A percentile compares a stretch with the other conserved stretches of the same genome.
These are phyloP conservation scores for Anthopleura xanthogrammica DNA, from an alignment of 92 coral and sea anemone species.

Conservation along the genomic window DNA sequence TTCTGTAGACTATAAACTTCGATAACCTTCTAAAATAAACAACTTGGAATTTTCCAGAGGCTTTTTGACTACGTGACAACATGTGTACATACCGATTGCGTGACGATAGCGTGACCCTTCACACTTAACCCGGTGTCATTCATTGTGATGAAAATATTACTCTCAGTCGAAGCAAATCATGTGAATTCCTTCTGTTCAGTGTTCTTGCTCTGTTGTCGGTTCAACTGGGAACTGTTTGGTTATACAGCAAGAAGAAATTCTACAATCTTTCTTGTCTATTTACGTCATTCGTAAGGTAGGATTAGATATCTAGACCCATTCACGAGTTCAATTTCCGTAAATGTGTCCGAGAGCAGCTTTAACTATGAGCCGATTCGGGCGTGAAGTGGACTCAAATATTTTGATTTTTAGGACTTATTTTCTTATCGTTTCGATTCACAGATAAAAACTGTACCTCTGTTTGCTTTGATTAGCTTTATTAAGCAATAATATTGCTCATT, in stretches of 20 bases:
- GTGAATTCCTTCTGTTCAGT: background rate
- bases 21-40: background rate
- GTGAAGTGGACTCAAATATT: background rate
- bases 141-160: background rate
- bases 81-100: background rate
- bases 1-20: background rate
- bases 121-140: background rate
- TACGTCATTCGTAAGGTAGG: background rate
- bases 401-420: background rate
- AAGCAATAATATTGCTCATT: background rate
- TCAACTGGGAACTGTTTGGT: background rate
- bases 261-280: background rate
- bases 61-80: background rate
- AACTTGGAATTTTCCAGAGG: background rate
- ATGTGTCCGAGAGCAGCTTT: background rate
- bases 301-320: background rate
- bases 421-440: background rate
- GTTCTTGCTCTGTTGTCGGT: background rate
- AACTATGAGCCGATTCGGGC: conserved; percentile 5
- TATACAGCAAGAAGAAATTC: background rate
- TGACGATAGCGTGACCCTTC: background rate
- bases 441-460: background rate
- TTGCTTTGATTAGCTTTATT: background rate
- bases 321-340: background rate
- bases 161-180: background rate